Conservation (phyloP, 1,140 invertebrate species). For the Myzus persicae region DNA sequence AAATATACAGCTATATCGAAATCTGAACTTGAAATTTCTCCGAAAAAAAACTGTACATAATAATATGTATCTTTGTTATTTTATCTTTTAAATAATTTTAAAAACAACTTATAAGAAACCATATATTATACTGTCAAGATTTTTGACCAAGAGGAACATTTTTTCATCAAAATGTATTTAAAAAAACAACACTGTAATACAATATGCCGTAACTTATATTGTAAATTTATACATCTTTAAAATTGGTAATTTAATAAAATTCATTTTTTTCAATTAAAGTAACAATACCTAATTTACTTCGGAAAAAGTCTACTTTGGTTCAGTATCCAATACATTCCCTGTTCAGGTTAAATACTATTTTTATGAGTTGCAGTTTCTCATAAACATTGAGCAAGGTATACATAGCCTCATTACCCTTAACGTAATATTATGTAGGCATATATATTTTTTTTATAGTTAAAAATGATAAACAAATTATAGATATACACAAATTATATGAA, state of each 20-base stretch:
- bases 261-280: neutral
- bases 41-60: too few relatives aligned
- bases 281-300: neutral
- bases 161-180: neutral
- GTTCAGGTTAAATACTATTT: too few relatives aligned
- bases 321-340: too few relatives aligned
- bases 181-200: neutral
- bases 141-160: neutral
- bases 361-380: too few relatives aligned
- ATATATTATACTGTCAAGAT: neutral
- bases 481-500: too few relatives aligned
- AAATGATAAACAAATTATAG: too few relatives aligned
- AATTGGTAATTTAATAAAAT: neutral
- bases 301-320: neutral
- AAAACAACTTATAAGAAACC: neutral
- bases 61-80: too few relatives aligned
- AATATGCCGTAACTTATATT: neutral
- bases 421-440: too few relatives aligned
- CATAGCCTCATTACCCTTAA: too few relatives aligned
- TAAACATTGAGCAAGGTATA: too few relatives aligned
- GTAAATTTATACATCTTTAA: neutral
- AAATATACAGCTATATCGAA: neutral
- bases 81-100: too few relatives aligned
- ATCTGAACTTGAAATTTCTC: neutral
- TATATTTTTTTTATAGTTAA: too few relatives aligned